These are phyloP conservation scores for Oscheius sp. DNA, from an alignment of 1,140 invertebrate genomes.

Conservation along the genomic window DNA sequence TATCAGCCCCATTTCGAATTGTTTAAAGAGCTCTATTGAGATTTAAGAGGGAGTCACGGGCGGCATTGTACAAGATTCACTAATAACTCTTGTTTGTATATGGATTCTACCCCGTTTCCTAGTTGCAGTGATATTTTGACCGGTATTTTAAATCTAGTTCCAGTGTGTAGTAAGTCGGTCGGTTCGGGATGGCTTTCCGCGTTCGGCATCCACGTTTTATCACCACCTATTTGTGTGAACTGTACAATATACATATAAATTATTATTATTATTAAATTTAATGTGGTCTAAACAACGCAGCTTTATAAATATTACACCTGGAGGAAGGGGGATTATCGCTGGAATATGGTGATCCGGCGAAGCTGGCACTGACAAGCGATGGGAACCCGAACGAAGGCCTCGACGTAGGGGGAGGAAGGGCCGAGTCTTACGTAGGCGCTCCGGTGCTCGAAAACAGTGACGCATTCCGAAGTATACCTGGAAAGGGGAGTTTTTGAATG, in stretches of 20 bases:
- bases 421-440: constrained; percentile 12
- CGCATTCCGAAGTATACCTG: constrained; percentile 29
- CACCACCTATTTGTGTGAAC: not conserved
- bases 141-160: too few species aligned
- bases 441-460: constrained; percentile 21
- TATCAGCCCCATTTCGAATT: too few species aligned
- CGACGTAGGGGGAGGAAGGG: not conserved
- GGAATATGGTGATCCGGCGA: constrained; percentile 5
- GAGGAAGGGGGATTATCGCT: not conserved
- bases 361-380: constrained; percentile 21
- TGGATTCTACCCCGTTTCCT: too few species aligned
- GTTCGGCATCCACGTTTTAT: too few species aligned
- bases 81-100: too few species aligned
- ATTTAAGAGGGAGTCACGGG: not conserved
- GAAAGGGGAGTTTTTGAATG: too few species aligned
- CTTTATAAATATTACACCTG: not conserved
- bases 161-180: too few species aligned
- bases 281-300: not conserved
- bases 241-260: not conserved
- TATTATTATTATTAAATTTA: not conserved
- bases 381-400: constrained; percentile 16
- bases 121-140: too few species aligned
- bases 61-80: too few species aligned
- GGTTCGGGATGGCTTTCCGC: too few species aligned
- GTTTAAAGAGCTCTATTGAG: not conserved